These are phyloP conservation scores for Cephalopachus bancanus DNA, from an alignment of 2,797 vertebrate genomes.

Conservation along the genomic window DNA sequence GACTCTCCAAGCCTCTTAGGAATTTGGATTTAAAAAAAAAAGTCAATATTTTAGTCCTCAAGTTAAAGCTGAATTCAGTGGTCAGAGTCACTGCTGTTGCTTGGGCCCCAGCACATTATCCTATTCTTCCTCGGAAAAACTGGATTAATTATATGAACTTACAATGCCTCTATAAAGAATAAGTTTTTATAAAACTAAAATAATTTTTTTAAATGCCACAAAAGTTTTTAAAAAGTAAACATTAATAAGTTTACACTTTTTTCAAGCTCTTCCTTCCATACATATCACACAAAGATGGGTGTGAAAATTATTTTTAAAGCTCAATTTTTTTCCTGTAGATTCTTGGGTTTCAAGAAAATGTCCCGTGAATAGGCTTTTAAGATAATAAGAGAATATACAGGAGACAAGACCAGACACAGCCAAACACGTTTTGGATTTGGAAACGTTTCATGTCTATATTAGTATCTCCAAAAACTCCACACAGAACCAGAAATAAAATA, in stretches of 20 bases:
- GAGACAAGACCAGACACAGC: neutral
- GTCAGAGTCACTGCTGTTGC: neutral
- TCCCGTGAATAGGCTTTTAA: slow-evolving; percentile 30
- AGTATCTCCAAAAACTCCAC: slow-evolving; percentile 18
- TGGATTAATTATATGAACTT: neutral
- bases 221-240: neutral
- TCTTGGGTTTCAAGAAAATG: slow-evolving; percentile 50
- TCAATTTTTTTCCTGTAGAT: neutral
- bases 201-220: neutral
- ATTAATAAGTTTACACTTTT: neutral
- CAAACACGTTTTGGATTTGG: slow-evolving; percentile 31
- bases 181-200: slow-evolving; percentile 4
- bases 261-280: neutral
- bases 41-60: too few species aligned
- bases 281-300: neutral
- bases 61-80: neutral
- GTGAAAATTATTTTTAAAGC: slow-evolving; percentile 31
- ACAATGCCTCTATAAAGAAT: neutral
- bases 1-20: too few species aligned
- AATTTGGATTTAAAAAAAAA: too few species aligned
- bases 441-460: neutral
- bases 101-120: neutral
- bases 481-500: neutral
- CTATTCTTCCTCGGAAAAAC: neutral
- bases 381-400: neutral